Evolutionary conservation across 2,797 vertebrate species (phyloP).

Genomic region (Leptoclinus maculatus): DNA sequence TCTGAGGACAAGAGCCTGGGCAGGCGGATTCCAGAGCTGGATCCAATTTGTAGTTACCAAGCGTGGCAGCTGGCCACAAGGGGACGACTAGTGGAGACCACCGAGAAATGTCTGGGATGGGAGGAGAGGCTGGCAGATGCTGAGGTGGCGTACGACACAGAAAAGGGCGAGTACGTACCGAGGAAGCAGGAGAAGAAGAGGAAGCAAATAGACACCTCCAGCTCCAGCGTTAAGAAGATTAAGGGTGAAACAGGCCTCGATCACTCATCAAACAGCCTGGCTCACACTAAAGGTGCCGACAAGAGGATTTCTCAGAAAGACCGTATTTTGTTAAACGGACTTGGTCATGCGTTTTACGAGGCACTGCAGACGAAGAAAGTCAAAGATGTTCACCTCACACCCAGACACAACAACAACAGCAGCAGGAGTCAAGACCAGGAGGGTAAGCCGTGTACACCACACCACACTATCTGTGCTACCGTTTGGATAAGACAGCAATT

Average conservation of each 20-base stretch:
- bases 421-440: constrained; percentile 60
- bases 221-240: constrained; percentile 83
- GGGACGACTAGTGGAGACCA: constrained; percentile 91
- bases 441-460: constrained; percentile 57
- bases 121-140: constrained; percentile 91
- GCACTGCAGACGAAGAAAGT: constrained; percentile 73
- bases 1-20: constrained; percentile 71
- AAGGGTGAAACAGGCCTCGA: constrained; percentile 51
- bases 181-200: constrained; percentile 93
- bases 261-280: constrained; percentile 49
- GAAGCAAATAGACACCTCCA: constrained; percentile 83
- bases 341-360: constrained; percentile 79
- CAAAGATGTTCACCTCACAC: constrained; percentile 55
- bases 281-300: constrained; percentile 55
- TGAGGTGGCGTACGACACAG: constrained; percentile 89
- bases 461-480: background rate
- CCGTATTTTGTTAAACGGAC: constrained; percentile 76
- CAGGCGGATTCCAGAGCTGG: constrained; percentile 90
- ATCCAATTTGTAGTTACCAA: constrained; percentile 97
- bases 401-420: constrained; percentile 57
- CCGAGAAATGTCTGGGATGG: constrained; percentile 92
- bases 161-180: constrained; percentile 91
- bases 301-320: constrained; percentile 68
- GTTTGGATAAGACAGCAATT: background rate
- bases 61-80: constrained; percentile 96